Percentiles rank a stretch among this genome's conserved stretches.
phyloP scores from a whole-genome alignment of 2,113 vertebrate genomes.

The Natator depressus region DNA sequence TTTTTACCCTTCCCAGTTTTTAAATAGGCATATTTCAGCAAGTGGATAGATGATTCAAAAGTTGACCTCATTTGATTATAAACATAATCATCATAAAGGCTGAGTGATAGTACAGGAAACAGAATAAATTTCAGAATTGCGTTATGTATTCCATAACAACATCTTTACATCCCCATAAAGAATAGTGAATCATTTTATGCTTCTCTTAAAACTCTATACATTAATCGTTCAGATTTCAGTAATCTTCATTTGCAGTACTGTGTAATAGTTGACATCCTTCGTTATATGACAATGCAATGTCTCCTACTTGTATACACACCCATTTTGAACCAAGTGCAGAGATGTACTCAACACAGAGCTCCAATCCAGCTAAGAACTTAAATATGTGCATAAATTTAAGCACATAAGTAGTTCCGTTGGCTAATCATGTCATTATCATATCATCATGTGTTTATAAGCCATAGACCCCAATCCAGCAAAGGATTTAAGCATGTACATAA shows the following conservation, averaged over 20 bases:
- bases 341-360: background rate
- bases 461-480: too few relatives aligned
- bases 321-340: background rate
- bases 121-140: background rate
- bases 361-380: too few relatives aligned
- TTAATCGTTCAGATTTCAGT: background rate
- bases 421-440: too few relatives aligned
- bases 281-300: background rate
- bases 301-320: too few relatives aligned
- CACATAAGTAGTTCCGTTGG: too few relatives aligned
- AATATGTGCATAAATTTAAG: too few relatives aligned
- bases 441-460: too few relatives aligned
- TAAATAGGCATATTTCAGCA: background rate
- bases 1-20: background rate
- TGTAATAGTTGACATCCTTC: background rate
- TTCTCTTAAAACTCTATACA: background rate
- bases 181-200: background rate
- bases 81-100: background rate
- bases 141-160: background rate
- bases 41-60: background rate
- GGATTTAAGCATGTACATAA: too few relatives aligned
- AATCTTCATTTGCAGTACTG: background rate
- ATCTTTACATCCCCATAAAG: background rate
- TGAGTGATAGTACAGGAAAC: background rate
- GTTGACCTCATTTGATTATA: background rate